Evolutionary conservation across 2,113 vertebrate species (phyloP).

Genomic region (Callithrix jacchus): DNA sequence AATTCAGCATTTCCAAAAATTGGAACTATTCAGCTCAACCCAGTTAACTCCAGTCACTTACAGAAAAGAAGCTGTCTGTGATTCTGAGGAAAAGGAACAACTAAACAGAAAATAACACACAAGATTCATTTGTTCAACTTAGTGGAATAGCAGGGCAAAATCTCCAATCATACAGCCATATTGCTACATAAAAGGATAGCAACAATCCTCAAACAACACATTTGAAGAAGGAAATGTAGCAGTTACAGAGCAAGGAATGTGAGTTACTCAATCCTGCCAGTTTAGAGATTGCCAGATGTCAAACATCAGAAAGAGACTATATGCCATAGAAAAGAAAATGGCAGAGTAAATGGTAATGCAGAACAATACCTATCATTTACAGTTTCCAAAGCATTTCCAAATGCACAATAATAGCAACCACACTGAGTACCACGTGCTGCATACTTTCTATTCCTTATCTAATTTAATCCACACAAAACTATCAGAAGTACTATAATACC

Average conservation of each 20-base stretch:
- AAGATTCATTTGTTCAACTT: conserved; percentile 6
- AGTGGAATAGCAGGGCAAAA: not conserved
- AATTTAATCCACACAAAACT: not conserved
- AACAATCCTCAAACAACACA: not conserved
- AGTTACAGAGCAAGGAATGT: conserved; percentile 1
- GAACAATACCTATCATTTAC: not conserved
- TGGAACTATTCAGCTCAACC: conserved; percentile 16
- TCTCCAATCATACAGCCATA: not conserved
- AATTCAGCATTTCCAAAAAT: not conserved
- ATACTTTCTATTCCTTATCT: not conserved
- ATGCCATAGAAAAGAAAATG: not conserved
- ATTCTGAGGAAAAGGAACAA: conserved; percentile 26
- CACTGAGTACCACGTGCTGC: not conserved
- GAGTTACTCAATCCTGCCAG: not conserved
- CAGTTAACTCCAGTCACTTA: conserved; percentile 22
- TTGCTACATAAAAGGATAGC: not conserved
- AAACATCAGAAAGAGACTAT: not conserved
- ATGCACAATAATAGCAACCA: not conserved
- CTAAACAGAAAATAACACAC: not conserved
- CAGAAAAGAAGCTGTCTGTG: not conserved
- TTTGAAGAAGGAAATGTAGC: conserved; percentile 15
- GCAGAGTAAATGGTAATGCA: not conserved
- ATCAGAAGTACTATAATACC: conserved; percentile 6
- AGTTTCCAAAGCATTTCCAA: conserved; percentile 11
- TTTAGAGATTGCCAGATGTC: not conserved